Conservation (phyloP, 2,797 vertebrate species). For the Acrossocheilus wenchowensis region DNA sequence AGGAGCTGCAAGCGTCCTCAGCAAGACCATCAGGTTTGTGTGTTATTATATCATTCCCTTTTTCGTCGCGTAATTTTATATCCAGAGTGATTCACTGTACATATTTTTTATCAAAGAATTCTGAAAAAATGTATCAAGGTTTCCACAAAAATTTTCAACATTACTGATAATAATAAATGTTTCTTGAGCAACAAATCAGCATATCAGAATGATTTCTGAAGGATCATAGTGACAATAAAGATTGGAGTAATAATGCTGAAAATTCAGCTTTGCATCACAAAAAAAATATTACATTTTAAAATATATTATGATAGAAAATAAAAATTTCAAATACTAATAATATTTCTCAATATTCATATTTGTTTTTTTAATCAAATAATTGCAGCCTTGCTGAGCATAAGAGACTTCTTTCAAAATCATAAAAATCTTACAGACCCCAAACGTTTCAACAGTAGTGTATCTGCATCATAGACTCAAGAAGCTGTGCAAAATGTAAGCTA, state of each 20-base stretch:
- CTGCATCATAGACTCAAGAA: neutral
- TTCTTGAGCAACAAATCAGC: neutral
- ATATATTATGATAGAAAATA: neutral
- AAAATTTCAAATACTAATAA: neutral
- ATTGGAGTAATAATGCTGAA: neutral
- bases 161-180: neutral
- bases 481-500: neutral
- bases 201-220: neutral
- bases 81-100: neutral
- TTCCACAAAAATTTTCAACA: neutral
- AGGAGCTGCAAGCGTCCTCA: slow-evolving; percentile 82
- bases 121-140: neutral
- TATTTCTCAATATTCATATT: neutral
- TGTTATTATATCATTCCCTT: neutral
- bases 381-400: neutral
- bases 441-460: neutral
- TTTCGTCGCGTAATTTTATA: neutral
- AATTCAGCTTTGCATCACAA: neutral
- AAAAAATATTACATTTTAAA: neutral
- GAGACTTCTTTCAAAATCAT: neutral
- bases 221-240: neutral
- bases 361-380: too few species aligned
- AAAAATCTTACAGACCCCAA: neutral
- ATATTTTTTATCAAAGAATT: neutral
- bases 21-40: slow-evolving; percentile 56